Evolutionary conservation across 2,113 vertebrate genomes (phyloP), one percentile per base, ranked within the genome.

Genomic region (Phaethornis superciliosus): DNA sequence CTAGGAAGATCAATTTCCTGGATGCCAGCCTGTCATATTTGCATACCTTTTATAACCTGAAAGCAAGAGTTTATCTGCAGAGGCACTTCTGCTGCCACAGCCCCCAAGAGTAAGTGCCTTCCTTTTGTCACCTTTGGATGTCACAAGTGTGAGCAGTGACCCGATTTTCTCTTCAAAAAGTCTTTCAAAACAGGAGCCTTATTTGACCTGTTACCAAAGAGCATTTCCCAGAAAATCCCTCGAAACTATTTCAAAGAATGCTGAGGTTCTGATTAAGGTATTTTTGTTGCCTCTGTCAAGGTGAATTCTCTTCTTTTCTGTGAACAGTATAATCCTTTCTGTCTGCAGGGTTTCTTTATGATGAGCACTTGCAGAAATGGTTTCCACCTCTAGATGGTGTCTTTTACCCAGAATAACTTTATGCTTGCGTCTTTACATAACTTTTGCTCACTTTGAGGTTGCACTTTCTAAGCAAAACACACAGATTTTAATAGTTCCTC

Each of bases 301-400:
- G 47, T 65, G 71, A 52, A 42, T 71, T 85, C 81, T 72, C 49
- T 22, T 63, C 33, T 35, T 68, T 44, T 33, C 35, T 10, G 32
- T 3, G 44, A 42, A 54, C 2, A 0, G 7, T 30, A 78, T 8
- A 24, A 49, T 12, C 4, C 2, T 52, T 42, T 12, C 47, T 12
- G 46, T 3, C 42, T 8, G 87, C 42, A 8, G 58, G 40, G 40
- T 40, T 40, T 5, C 37, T 46, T 58, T 27, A 11, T 4, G 85
- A 33, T 22, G 90, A 68, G n/a, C 85, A 2, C 44, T 92, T 97
- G 96, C 95, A 96, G 80, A 63, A 79, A 49, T 12, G 24, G 4
- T 7, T 5, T 26, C 33, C 6, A 10, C 97, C 98, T 96, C 97
- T 97, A 98, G 98, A 96, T 97, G 97, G 98, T 55, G 95, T 1